These are phyloP conservation scores for Acrobasis suavella DNA, from an alignment of 2,888 invertebrate genomes.

Conservation along the genomic window DNA sequence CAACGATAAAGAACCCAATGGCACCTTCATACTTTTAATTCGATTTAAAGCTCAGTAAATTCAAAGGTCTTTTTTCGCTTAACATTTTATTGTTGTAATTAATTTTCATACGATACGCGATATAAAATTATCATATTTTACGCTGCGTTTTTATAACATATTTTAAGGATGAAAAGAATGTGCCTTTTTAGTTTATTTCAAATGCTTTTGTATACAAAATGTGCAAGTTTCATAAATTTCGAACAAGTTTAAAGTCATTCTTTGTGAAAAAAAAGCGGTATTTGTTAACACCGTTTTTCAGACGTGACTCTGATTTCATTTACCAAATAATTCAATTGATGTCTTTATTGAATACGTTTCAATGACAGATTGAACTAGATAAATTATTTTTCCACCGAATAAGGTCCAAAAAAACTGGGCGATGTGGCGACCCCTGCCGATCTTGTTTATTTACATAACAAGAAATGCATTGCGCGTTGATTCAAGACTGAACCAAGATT, in stretches of 20 bases:
- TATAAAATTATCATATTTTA: conserved; percentile 1
- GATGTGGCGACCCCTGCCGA: conserved; percentile 25
- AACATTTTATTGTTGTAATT: conserved; percentile 1
- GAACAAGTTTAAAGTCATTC: neutral
- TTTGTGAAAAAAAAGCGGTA: neutral
- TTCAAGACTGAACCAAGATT: conserved; percentile 45
- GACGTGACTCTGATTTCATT: neutral
- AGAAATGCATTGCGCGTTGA: conserved; percentile 41
- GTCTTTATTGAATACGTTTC: neutral
- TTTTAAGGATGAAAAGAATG: neutral
- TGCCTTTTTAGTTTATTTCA: neutral
- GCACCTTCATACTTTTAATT: conserved; percentile 24
- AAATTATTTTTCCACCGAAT: conserved; percentile 1
- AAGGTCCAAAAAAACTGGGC: neutral
- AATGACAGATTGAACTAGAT: neutral
- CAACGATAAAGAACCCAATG: conserved; percentile 41
- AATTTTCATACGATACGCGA: conserved; percentile 2
- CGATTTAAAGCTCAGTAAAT: conserved; percentile 24
- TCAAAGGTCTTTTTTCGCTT: conserved; percentile 16
- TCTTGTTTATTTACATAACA: conserved; percentile 50
- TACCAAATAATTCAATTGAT: neutral
- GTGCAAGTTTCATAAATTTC: neutral
- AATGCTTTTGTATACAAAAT: neutral
- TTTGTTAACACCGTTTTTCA: neutral
- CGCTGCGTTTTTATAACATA: neutral